Conservation (phyloP, 2,113 vertebrate species). For the Cavia aperea region DNA sequence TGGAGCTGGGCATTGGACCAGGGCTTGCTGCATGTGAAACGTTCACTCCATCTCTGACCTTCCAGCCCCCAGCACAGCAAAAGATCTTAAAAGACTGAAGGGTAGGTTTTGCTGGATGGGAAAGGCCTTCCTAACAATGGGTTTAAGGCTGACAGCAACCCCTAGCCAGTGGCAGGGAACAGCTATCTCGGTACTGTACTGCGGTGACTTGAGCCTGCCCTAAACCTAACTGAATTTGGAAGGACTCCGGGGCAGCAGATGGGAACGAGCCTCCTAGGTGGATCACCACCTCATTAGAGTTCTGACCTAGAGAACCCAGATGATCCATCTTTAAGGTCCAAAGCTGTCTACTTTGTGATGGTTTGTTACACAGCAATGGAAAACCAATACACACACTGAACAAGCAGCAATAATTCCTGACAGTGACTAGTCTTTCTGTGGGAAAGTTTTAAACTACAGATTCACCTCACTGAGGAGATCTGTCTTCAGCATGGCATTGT, state of each 20-base stretch:
- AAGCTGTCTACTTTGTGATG: background rate
- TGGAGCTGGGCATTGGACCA: background rate
- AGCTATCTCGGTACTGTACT: background rate
- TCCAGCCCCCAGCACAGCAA: background rate
- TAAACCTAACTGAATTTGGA: background rate
- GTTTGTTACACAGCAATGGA: background rate
- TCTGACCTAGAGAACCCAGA: background rate
- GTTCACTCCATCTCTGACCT: background rate
- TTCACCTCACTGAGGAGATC: background rate
- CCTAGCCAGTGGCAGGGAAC: background rate
- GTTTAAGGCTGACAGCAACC: background rate
- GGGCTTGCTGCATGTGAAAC: background rate
- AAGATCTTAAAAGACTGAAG: background rate
- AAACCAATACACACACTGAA: background rate
- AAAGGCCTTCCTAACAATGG: background rate
- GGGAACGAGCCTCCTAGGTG: background rate
- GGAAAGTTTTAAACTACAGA: background rate
- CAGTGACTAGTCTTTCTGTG: background rate
- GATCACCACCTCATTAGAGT: background rate
- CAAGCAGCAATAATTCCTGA: background rate
- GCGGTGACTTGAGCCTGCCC: background rate
- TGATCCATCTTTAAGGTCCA: background rate
- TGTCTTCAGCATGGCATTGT: background rate
- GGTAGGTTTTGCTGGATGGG: background rate
- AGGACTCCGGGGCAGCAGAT: background rate